Conservation (phyloP, 2,888 invertebrate genomes). For the Polydesmus complanatus region DNA sequence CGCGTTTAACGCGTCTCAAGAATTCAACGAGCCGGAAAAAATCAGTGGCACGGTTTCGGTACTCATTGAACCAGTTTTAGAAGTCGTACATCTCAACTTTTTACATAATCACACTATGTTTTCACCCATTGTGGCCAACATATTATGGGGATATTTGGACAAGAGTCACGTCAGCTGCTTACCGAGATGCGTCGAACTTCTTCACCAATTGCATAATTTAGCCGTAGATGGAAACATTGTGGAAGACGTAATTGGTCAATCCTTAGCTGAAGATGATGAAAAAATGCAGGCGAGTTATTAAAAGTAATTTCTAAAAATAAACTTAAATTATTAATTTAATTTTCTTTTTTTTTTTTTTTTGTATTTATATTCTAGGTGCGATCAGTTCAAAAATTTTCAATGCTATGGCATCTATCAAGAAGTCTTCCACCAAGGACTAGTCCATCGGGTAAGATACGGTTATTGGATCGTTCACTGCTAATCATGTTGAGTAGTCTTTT, state of each 20-base stretch:
- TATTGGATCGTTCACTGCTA: constrained; percentile 54
- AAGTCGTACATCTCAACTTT: constrained; percentile 48
- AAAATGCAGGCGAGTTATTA: constrained; percentile 20
- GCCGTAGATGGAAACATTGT: constrained; percentile 46
- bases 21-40: constrained; percentile 13
- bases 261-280: constrained; percentile 30
- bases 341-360: not conserved
- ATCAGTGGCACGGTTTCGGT: constrained; percentile 40
- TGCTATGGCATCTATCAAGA: constrained; percentile 62
- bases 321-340: not conserved
- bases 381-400: constrained; percentile 48
- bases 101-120: constrained; percentile 52
- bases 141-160: constrained; percentile 56
- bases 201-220: constrained; percentile 63
- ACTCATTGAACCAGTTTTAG: constrained; percentile 53
- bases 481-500: constrained; percentile 56
- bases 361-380: constrained; percentile 35
- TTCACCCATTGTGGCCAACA: constrained; percentile 47
- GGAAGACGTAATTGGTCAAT: constrained; percentile 49
- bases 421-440: constrained; percentile 39
- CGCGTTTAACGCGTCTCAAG: constrained; percentile 19
- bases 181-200: constrained; percentile 49
- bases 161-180: constrained; percentile 42
- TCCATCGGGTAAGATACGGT: constrained; percentile 31
- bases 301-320: not conserved